These are phyloP conservation scores for Aspidiotus rigidus DNA, from an alignment of 2,888 invertebrate genomes.

Conservation along the genomic window DNA sequence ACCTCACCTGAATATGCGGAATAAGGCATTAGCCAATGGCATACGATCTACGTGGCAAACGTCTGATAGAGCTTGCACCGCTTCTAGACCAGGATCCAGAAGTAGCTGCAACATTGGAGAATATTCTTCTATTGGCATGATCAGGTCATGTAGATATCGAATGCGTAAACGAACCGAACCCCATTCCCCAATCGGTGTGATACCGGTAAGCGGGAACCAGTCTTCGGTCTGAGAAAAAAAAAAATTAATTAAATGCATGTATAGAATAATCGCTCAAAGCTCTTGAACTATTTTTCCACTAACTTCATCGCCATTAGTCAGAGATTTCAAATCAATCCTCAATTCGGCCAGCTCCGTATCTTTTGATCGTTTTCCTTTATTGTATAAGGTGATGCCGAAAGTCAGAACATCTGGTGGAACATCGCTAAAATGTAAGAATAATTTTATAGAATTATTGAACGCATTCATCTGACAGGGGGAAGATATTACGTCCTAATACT, in stretches of 20 bases:
- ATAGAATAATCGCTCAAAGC: constrained; percentile 1
- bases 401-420: constrained; percentile 91
- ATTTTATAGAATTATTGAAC: no score
- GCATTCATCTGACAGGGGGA: no score
- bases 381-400: constrained; percentile 82
- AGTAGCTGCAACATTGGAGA: constrained; percentile 85
- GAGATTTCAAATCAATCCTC: constrained; percentile 69
- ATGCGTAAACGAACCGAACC: constrained; percentile 79
- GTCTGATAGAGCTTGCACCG: constrained; percentile 81
- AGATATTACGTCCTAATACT: no score
- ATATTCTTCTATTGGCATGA: constrained; percentile 94
- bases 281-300: not conserved
- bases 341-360: constrained; percentile 90
- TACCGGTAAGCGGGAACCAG: constrained; percentile 81
- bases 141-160: constrained; percentile 84
- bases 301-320: constrained; percentile 78
- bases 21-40: constrained; percentile 67
- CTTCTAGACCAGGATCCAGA: constrained; percentile 76
- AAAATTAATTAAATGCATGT: not conserved
- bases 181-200: constrained; percentile 91
- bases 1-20: constrained; percentile 52
- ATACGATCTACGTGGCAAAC: constrained; percentile 84
- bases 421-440: constrained; percentile 53
- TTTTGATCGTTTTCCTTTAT: constrained; percentile 88
- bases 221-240: constrained; percentile 60